Evolutionary conservation across 1,140 invertebrate species (phyloP).

Genomic region (Philotrypesis tridentata): DNA sequence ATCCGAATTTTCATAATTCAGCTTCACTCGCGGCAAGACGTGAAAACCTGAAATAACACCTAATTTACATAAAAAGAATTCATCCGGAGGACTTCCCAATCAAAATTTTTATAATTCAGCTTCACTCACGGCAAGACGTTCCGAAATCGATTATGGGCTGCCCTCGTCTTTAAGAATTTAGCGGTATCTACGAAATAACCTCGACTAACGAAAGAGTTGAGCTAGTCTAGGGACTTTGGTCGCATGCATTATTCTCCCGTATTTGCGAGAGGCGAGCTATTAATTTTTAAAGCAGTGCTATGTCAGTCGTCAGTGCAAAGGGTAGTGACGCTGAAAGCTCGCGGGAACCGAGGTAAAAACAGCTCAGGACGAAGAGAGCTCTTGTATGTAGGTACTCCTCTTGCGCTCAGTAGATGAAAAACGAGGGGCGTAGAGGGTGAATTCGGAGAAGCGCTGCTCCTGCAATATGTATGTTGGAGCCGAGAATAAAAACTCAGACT

Average conservation of each 20-base stretch:
- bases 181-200: neutral
- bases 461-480: neutral
- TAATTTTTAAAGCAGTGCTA: slow-evolving; percentile 50
- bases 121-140: neutral
- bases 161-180: neutral
- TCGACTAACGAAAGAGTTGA: slow-evolving; percentile 25
- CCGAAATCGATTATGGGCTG: neutral
- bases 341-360: slow-evolving; percentile 9
- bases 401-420: no score
- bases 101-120: neutral
- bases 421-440: neutral
- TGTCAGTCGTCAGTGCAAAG: neutral
- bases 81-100: neutral
- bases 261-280: slow-evolving; percentile 49
- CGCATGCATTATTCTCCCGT: slow-evolving; percentile 48
- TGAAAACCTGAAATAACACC: slow-evolving; percentile 50
- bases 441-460: slow-evolving; percentile 29
- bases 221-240: neutral
- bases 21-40: neutral
- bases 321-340: neutral
- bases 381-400: neutral
- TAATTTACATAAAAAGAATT: neutral
- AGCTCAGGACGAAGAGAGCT: neutral
- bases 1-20: neutral
- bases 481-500: neutral